phyloP scores from a whole-genome alignment of 2,797 vertebrate genomes.

The Leuciscus waleckii region DNA sequence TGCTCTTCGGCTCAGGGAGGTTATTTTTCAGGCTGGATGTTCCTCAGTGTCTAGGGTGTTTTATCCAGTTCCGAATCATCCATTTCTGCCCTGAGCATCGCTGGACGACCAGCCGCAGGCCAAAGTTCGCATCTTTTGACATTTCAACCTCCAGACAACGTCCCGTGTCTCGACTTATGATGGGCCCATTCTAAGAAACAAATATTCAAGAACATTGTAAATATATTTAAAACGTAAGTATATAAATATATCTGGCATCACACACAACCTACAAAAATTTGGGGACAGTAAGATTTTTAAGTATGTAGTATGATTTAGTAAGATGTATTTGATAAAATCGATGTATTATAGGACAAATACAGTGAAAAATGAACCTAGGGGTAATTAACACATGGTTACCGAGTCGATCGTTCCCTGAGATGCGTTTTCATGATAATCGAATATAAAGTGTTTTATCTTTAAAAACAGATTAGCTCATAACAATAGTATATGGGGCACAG shows the following conservation, averaged over 20 bases:
- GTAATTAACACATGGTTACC: too few relatives aligned
- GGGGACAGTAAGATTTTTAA: background rate
- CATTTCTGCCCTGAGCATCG: conserved; percentile 98
- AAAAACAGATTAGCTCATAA: too few relatives aligned
- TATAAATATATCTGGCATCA: background rate
- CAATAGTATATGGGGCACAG: too few relatives aligned
- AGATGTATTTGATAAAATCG: background rate
- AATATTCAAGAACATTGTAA: background rate
- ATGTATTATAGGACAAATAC: too few relatives aligned
- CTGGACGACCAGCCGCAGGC: conserved; percentile 93
- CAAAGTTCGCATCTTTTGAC: conserved; percentile 96
- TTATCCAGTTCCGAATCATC: conserved; percentile 98
- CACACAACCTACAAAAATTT: background rate
- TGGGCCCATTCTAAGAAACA: conserved; percentile 87
- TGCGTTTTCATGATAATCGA: too few relatives aligned
- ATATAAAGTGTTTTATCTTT: too few relatives aligned
- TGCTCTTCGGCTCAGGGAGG: conserved; percentile 51
- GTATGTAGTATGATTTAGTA: too few relatives aligned
- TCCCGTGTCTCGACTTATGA: conserved; percentile 94
- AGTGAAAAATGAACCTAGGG: too few relatives aligned
- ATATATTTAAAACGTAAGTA: background rate
- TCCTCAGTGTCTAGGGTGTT: conserved; percentile 87
- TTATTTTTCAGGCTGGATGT: conserved; percentile 3
- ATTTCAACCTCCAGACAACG: conserved; percentile 96
- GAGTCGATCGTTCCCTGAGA: too few relatives aligned